Conservation (phyloP, 2,113 vertebrate genomes). For the Axis porcinus region DNA sequence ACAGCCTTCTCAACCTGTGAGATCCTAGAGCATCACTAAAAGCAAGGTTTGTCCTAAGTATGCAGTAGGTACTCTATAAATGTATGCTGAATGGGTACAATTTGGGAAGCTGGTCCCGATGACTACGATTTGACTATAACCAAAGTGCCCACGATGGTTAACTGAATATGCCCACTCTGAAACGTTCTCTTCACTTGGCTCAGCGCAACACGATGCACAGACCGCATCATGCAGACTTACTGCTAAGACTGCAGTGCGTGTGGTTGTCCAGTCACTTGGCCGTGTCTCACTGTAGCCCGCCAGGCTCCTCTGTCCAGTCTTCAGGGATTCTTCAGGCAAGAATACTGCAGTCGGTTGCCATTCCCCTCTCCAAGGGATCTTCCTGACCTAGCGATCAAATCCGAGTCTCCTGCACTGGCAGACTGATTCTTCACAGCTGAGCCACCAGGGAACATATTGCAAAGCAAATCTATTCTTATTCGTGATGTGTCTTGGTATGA, state of each 20-base stretch:
- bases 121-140: neutral
- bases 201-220: neutral
- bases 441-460: neutral
- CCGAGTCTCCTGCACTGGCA: neutral
- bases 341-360: neutral
- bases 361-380: neutral
- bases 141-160: neutral
- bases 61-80: neutral
- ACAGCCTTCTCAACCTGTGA: neutral
- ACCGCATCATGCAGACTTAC: rapidly evolving
- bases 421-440: neutral
- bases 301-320: neutral
- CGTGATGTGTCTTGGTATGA: neutral
- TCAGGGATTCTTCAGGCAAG: neutral
- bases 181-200: neutral
- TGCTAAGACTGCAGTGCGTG: neutral
- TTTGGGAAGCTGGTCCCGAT: neutral
- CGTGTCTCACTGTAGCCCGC: neutral
- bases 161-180: neutral
- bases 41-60: neutral
- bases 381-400: rapidly evolving
- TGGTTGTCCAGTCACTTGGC: neutral
- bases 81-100: neutral
- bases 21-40: neutral
- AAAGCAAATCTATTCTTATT: neutral